Percentiles rank a stretch among this genome's conserved stretches.
These are phyloP conservation scores for Clupea harengus DNA, from an alignment of 2,113 vertebrate genomes.

Conservation along the genomic window DNA sequence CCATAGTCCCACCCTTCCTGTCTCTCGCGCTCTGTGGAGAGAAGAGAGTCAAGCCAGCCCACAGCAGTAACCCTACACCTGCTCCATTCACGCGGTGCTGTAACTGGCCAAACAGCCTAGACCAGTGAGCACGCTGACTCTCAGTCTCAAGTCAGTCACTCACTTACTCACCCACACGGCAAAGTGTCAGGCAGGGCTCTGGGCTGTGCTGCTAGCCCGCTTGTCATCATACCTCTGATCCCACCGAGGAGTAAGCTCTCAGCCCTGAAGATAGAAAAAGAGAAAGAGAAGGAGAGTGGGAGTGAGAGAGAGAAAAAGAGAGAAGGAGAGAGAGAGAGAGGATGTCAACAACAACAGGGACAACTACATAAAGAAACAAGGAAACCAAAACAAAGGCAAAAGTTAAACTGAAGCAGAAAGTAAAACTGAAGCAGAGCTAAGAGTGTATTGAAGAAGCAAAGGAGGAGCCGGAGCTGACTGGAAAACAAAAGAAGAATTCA, in stretches of 20 bases:
- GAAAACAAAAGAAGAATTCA: neutral
- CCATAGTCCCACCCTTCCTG: slow-evolving; percentile 18
- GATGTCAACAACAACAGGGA: neutral
- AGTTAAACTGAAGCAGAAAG: neutral
- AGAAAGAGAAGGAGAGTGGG: slow-evolving; percentile 19
- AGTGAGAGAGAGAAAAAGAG: slow-evolving; percentile 35
- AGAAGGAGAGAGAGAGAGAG: neutral
- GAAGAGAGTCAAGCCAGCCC: slow-evolving; percentile 68
- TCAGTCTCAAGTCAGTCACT: slow-evolving; percentile 1
- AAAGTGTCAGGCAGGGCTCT: neutral
- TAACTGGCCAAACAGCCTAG: slow-evolving; percentile 84
- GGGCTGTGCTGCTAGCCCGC: neutral
- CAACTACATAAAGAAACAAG: neutral
- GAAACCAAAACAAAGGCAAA: neutral
- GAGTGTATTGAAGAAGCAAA: neutral
- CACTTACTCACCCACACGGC: slow-evolving; percentile 10
- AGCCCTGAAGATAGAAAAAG: neutral
- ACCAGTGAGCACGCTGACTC: slow-evolving; percentile 62
- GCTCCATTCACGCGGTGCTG: slow-evolving; percentile 72
- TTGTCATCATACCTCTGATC: slow-evolving; percentile 9
- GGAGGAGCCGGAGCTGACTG: neutral
- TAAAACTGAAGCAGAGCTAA: neutral
- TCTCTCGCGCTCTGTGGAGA: slow-evolving; percentile 58
- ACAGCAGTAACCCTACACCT: slow-evolving; percentile 88
- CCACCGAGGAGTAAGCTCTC: neutral